Percentiles rank a stretch among this genome's conserved stretches.
Conservation (phyloP, 1,140 invertebrate species). For the Drosophila pruinosa region DNA sequence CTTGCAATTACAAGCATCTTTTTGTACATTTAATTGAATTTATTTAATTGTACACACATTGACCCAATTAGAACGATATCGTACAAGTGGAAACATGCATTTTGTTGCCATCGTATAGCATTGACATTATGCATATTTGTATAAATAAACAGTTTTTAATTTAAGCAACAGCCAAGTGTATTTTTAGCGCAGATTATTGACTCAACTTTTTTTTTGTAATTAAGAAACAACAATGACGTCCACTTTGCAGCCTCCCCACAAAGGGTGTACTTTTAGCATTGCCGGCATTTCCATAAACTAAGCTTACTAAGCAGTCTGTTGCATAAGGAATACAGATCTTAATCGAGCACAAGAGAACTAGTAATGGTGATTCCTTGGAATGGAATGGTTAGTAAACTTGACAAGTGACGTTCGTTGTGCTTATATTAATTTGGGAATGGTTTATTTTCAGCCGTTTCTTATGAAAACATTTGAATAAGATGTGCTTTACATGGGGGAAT, state of each 20-base stretch:
- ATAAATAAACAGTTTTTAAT: conserved; percentile 46
- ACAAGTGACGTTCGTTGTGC: not conserved
- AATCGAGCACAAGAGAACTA: not conserved
- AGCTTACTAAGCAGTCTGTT: not conserved
- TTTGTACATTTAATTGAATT: not conserved
- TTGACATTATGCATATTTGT: conserved; percentile 35
- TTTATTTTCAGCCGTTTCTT: not conserved
- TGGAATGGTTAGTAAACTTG: not conserved
- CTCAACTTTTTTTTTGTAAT: conserved; percentile 28
- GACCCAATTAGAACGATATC: not conserved
- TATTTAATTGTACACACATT: not conserved
- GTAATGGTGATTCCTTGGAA: not conserved
- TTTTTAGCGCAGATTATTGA: not conserved
- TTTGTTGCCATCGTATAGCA: not conserved
- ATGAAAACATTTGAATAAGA: too few species aligned
- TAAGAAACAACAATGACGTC: conserved; percentile 41
- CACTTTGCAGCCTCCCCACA: not conserved
- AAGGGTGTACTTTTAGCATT: not conserved
- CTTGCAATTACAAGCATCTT: not conserved
- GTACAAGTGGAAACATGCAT: not conserved
- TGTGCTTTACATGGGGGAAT: not conserved
- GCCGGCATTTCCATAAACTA: not conserved
- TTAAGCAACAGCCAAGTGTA: conserved; percentile 33
- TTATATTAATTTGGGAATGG: not conserved
- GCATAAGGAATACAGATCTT: not conserved